Percentiles rank a stretch among this genome's conserved stretches.
Conservation (phyloP, 2,888 invertebrate genomes). For the Eledone cirrhosa region DNA sequence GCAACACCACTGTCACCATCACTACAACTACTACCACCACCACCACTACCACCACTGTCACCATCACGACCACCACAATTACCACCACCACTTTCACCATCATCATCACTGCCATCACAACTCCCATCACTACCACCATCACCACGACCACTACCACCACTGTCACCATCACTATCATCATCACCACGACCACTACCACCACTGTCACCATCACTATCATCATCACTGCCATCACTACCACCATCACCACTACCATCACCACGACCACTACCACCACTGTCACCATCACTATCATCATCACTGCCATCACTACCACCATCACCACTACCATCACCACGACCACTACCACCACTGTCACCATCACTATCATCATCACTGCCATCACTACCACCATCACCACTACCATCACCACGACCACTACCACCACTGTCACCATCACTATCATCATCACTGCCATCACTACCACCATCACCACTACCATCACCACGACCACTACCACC, state of each 20-base stretch:
- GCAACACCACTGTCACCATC: too few species aligned
- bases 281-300: neutral
- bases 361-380: neutral
- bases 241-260: neutral
- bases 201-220: neutral
- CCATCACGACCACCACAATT: neutral
- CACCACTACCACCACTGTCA: constrained; percentile 18
- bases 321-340: neutral
- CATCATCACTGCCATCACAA: constrained; percentile 21
- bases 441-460: constrained; percentile 9
- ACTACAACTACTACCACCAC: constrained; percentile 30
- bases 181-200: neutral
- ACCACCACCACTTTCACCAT: constrained; percentile 12
- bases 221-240: constrained; percentile 12
- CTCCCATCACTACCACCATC: too few species aligned
- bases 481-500: neutral
- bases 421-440: neutral
- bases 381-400: neutral
- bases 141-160: constrained; percentile 17
- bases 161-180: too few species aligned
- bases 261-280: neutral
- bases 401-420: constrained; percentile 23
- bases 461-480: constrained; percentile 12
- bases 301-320: neutral
- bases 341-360: neutral